These are phyloP conservation scores for Rhinolophus ferrumequinum DNA, from an alignment of 2,113 vertebrate genomes.

Conservation along the genomic window DNA sequence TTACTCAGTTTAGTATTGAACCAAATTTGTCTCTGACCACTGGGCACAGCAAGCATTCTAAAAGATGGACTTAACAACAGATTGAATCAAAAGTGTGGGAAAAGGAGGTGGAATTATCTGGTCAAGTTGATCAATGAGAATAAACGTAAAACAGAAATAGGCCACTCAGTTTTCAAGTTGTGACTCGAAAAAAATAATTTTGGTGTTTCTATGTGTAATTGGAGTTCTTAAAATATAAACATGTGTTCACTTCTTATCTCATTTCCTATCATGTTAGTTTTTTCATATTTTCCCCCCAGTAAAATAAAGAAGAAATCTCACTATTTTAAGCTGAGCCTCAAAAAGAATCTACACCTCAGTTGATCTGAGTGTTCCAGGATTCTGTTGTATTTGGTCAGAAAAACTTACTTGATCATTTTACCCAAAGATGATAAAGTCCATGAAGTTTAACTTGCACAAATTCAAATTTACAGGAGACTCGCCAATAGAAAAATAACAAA, in stretches of 20 bases:
- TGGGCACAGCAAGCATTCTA: slow-evolving; percentile 32
- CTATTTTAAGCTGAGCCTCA: not conserved
- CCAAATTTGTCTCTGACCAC: slow-evolving; percentile 51
- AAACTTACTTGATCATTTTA: not conserved
- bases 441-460: not conserved
- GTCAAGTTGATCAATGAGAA: not conserved
- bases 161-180: not conserved
- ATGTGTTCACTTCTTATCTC: not conserved
- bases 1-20: slow-evolving; percentile 55
- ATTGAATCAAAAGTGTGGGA: slow-evolving; percentile 34
- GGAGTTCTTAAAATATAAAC: not conserved
- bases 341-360: not conserved
- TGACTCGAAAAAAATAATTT: not conserved
- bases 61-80: slow-evolving; percentile 42
- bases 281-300: not conserved
- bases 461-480: not conserved
- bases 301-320: not conserved
- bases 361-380: not conserved
- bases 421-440: not conserved
- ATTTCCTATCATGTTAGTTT: not conserved
- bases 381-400: not conserved
- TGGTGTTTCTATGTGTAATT: not conserved
- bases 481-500: not conserved
- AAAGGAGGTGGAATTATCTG: not conserved
- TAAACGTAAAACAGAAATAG: not conserved